A percentile compares a stretch with the other conserved stretches of the same genome.
Evolutionary conservation across 2,888 invertebrate genomes (phyloP).

Genomic region (Phlogophora meticulosa): DNA sequence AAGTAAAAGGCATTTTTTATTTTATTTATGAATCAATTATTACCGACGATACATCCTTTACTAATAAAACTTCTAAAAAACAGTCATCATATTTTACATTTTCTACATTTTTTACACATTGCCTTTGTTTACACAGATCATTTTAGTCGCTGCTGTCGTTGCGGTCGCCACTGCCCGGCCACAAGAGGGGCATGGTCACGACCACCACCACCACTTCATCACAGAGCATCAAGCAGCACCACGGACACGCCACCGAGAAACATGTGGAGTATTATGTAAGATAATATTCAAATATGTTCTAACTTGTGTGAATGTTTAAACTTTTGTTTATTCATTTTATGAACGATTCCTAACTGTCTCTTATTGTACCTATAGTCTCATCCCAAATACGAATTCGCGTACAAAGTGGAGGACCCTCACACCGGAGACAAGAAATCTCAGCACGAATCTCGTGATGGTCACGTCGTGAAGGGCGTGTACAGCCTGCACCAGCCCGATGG

Average conservation of each 20-base stretch:
- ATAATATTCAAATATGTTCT: not conserved
- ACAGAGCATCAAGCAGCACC: slow-evolving; percentile 74
- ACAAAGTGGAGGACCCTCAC: slow-evolving; percentile 85
- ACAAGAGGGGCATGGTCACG: slow-evolving; percentile 40
- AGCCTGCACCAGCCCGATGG: slow-evolving; percentile 88
- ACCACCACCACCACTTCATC: slow-evolving; percentile 68
- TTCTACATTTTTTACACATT: not conserved
- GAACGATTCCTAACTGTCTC: not conserved
- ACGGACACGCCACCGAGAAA: slow-evolving; percentile 64
- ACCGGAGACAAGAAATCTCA: slow-evolving; percentile 85
- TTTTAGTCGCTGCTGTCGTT: not conserved
- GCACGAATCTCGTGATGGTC: slow-evolving; percentile 87
- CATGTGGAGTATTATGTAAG: slow-evolving; percentile 59
- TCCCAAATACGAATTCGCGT: slow-evolving; percentile 78
- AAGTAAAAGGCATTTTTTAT: too few relatives aligned
- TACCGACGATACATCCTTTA: too few relatives aligned
- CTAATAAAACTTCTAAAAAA: too few relatives aligned
- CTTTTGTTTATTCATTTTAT: not conserved
- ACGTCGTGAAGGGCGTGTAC: slow-evolving; percentile 90
- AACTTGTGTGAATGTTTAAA: too few relatives aligned
- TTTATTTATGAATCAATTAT: too few relatives aligned
- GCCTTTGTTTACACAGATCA: slow-evolving; percentile 6
- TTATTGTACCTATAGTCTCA: slow-evolving; percentile 48
- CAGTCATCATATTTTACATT: too few relatives aligned
- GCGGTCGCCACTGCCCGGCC: slow-evolving; percentile 11